Evolutionary conservation across 2,888 invertebrate genomes (phyloP).

Genomic region (Emmelina monodactyla): DNA sequence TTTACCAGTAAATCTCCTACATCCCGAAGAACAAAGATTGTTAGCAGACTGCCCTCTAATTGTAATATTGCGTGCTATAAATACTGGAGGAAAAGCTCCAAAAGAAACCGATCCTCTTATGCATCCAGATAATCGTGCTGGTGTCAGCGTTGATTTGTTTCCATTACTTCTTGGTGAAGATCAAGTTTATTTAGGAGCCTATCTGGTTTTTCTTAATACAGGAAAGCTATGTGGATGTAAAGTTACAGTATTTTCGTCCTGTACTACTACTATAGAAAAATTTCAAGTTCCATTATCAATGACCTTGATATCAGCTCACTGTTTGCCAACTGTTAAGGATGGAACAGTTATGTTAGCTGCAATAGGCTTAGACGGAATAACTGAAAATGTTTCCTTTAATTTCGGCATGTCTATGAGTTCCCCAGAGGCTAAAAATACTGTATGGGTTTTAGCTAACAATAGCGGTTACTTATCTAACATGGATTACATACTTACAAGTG

Average conservation of each 20-base stretch:
- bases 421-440: conserved; percentile 26
- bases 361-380: conserved; percentile 31
- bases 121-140: conserved; percentile 39
- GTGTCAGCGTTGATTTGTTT: conserved; percentile 41
- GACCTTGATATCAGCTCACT: conserved; percentile 46
- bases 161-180: conserved; percentile 43
- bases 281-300: conserved; percentile 28
- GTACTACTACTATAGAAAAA: conserved; percentile 21
- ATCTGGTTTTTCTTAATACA: conserved; percentile 25
- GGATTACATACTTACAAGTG: conserved; percentile 24
- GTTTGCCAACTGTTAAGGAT: conserved; percentile 38
- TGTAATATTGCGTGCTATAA: conserved; percentile 30
- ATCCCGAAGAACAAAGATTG: conserved; percentile 21
- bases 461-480: conserved; percentile 33
- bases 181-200: conserved; percentile 25
- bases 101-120: conserved; percentile 40
- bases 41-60: conserved; percentile 37
- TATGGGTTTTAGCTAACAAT: conserved; percentile 39
- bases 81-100: conserved; percentile 27
- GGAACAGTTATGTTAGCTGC: conserved; percentile 42
- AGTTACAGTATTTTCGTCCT: conserved; percentile 25
- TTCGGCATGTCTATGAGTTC: conserved; percentile 41
- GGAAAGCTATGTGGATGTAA: conserved; percentile 27
- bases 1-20: conserved; percentile 32
- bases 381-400: conserved; percentile 23